These are phyloP conservation scores for Bubo blakistoni DNA, from an alignment of 2,113 vertebrate species.

Conservation along the genomic window DNA sequence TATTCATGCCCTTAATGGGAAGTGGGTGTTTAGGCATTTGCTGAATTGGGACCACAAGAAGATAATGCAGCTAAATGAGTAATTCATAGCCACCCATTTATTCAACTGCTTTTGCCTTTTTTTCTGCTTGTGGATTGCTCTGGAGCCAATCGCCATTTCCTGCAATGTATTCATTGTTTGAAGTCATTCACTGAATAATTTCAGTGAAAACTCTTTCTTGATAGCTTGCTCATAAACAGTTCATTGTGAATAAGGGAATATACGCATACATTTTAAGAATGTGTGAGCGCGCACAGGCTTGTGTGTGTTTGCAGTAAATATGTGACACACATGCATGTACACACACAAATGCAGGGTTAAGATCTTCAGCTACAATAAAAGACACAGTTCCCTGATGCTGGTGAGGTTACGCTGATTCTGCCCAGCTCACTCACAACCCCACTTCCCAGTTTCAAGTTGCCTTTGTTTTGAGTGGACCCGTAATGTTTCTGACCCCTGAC, in stretches of 20 bases:
- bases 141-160: conserved; percentile 60
- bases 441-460: not conserved
- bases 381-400: not conserved
- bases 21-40: conserved; percentile 49
- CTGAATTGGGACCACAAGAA: conserved; percentile 52
- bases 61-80: conserved; percentile 63
- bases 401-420: not conserved
- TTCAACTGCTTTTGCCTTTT: conserved; percentile 60
- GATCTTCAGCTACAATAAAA: not conserved
- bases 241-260: conserved; percentile 36
- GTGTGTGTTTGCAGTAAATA: not conserved
- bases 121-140: conserved; percentile 56
- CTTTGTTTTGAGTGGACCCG: not conserved
- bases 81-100: conserved; percentile 64
- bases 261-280: not conserved
- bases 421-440: not conserved
- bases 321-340: not conserved
- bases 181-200: conserved; percentile 68
- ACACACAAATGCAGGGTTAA: not conserved
- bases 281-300: rapidly evolving
- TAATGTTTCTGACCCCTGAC: not conserved
- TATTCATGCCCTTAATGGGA: conserved; percentile 63
- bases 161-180: conserved; percentile 62
- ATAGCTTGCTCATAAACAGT: conserved; percentile 47
- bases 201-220: conserved; percentile 58